Base-by-base conservation (phyloP, 2,113 vertebrate genomes). In the Oryzias curvinotus region DNA sequence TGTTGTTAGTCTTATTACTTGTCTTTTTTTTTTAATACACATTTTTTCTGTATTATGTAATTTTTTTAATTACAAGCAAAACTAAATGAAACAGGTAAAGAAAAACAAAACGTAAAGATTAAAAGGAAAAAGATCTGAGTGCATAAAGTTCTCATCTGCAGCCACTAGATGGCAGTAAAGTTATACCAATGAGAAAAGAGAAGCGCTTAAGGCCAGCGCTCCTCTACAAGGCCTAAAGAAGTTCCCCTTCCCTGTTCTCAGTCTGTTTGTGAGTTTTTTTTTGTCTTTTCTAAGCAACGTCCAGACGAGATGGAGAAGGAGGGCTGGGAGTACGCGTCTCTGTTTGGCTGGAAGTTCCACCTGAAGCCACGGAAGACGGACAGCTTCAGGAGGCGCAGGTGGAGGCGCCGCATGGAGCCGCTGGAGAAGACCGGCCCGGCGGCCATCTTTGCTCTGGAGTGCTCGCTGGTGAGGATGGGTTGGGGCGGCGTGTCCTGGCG, bases 341-440 rank as follows among this genome's bases (percentile, higher is more conserved):
- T 99, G n/a, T 96, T 98, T 0, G 97, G 97, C 14, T 98, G 96
- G 95, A 96, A 84, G 86, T 98, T 98, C 85, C 97, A 97, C 86
- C 85, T 98, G 12, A 93, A 94, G 77, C 86, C 92, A 26, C 93
- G 91, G 70, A 96, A 96, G 82, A 95, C 95, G 0, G 97, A 98
- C 54, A 88, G 91, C 25, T 98, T 95, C 83, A 92, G 97, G 46
- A 92, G 97, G 1, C 90, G 97, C 1, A 92, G 97, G 53, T 99
- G 96, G 97, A 91, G 96, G 18, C 92, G 91, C 30, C 89, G 97
- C 43, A 98, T 98, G 97, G 96, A 98, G 86, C 97, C 97, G 0
- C 88, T 97, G 88, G 94, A 98, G 75, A 95, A 93, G 86, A 92
- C 94, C 0, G 97, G 97, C 0, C 92, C 96, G 0, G 96, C 95